Evolutionary conservation across 2,797 vertebrate species (phyloP), one percentile per base, ranked within the genome.

Genomic region (Myoxocephalus aenaeus): DNA sequence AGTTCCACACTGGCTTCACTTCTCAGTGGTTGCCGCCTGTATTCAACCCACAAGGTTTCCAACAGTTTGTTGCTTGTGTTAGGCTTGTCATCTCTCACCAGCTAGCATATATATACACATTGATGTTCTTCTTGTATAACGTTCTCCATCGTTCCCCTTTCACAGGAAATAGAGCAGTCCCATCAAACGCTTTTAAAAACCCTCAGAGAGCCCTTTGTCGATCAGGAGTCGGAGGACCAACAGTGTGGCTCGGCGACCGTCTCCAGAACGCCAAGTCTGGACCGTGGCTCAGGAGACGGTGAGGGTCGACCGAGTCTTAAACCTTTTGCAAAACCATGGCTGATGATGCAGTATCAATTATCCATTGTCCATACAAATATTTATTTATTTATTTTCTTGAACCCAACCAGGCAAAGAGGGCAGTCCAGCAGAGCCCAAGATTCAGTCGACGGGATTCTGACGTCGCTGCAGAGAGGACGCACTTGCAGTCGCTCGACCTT

Each of bases 371-470:
- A n/a, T n/a, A n/a, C n/a, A n/a, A n/a, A n/a, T n/a, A n/a, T n/a
- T n/a, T n/a, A n/a, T 13, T 13, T 27, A 4, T 9, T 14, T 5
- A 4, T n/a, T n/a, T 50, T 32, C 11, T 85, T 48, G 2, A 40
- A 63, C 67, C 29, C 34, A 17, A 72, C 22, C 82, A 95, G 95
- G 89, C 6, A 93, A 89, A 61, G 94, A 94, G 46, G 88, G 85
- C 40, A 80, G 68, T 40, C 73, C 90, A 2, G 82, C 85, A 6
- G 94, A 94, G 46, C 80, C 92, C 71, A 90, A 87, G 80, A 86
- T 95, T 50, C 93, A 90, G 75, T 95, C 95, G 3, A 96, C 95
- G 3, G 95, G 95, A 58, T 95, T 96, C 90, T 96, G 90, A 96
- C 9, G 4, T 38, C 1, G n/a, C 48, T 44, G 68, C 38, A 2